A percentile compares a stretch with the other conserved stretches of the same genome.
phyloP scores from a whole-genome alignment of 2,888 invertebrate genomes.

The Polymixis lichenea region DNA sequence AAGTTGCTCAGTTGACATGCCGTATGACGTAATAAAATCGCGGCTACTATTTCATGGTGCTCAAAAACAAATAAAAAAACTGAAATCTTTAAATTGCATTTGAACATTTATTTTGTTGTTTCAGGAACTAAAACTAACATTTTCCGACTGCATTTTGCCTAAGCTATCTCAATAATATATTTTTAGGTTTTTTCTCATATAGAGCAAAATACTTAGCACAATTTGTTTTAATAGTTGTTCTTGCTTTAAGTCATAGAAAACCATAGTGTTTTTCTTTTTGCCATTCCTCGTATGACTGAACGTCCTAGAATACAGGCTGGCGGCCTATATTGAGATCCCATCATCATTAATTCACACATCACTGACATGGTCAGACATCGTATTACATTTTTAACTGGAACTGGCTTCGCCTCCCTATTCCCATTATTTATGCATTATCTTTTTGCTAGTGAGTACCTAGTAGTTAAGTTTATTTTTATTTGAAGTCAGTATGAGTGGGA shows the following conservation, averaged over 20 bases:
- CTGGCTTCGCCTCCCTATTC: constrained; percentile 1
- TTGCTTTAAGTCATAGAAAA: not conserved
- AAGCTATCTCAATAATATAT: no score
- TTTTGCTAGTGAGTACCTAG: not conserved
- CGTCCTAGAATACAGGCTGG: not conserved
- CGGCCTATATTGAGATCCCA: not conserved
- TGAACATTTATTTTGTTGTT: no score
- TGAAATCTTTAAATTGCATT: no score
- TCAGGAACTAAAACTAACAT: no score
- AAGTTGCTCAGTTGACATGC: no score
- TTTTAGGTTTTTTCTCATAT: no score
- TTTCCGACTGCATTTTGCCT: no score
- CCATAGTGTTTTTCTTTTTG: not conserved
- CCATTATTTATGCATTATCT: constrained; percentile 16
- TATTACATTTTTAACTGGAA: constrained; percentile 19
- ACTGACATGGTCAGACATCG: constrained; percentile 1
- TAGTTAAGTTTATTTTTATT: not conserved
- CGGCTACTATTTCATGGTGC: no score
- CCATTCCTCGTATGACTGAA: not conserved
- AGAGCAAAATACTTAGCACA: no score
- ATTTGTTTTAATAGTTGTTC: not conserved
- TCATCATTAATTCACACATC: not conserved
- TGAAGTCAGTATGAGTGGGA: not conserved
- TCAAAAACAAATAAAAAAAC: no score
- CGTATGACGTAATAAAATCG: no score